Evolutionary conservation across 2,888 invertebrate species (phyloP).

Genomic region (Lasioglossum oenotherae): DNA sequence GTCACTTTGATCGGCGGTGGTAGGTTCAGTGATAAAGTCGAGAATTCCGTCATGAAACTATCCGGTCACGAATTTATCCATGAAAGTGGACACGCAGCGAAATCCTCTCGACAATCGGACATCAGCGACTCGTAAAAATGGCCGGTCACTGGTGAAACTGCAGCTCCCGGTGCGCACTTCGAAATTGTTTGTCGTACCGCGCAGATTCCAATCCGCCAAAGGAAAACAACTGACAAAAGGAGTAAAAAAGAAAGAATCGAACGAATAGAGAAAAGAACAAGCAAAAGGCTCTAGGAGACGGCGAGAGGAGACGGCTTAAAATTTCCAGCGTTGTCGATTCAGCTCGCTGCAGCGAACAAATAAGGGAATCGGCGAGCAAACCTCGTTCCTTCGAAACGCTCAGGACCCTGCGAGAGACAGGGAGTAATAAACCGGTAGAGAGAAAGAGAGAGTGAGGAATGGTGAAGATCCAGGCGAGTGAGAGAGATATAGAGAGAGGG

Average conservation of each 20-base stretch:
- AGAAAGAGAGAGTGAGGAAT: background rate
- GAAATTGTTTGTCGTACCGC: background rate
- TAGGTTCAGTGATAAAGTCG: background rate
- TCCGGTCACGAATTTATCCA: background rate
- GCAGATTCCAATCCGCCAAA: background rate
- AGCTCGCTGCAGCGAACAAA: background rate
- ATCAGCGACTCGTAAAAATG: background rate
- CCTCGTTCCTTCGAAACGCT: background rate
- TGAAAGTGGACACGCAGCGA: background rate
- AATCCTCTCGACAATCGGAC: background rate
- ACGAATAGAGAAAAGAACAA: background rate
- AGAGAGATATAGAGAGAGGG: background rate
- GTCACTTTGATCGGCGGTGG: no score
- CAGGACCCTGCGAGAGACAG: background rate
- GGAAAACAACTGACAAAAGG: background rate
- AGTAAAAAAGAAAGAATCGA: background rate
- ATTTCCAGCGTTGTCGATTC: conserved; percentile 12
- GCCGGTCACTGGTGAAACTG: background rate
- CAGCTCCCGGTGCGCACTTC: background rate
- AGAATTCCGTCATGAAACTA: background rate
- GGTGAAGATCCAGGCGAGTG: background rate
- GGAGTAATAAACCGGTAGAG: background rate
- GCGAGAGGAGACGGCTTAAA: background rate
- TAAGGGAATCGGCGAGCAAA: conserved; percentile 13
- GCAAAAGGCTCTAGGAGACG: background rate